These are phyloP conservation scores for Synanceia verrucosa DNA, from an alignment of 2,797 vertebrate genomes.

Conservation along the genomic window DNA sequence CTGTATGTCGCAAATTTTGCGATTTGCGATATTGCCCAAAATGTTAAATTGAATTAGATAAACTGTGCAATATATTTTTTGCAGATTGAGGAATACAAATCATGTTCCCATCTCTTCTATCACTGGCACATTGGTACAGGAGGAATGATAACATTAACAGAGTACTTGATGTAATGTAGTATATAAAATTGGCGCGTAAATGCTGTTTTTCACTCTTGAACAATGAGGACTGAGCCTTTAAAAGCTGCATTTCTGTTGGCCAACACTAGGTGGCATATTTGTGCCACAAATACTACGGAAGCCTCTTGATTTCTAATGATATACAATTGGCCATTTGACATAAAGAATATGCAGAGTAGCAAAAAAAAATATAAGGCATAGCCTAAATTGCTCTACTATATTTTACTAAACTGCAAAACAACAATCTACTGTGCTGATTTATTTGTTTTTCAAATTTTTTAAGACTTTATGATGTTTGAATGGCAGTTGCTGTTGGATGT, in stretches of 20 bases:
- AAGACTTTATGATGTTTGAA: slow-evolving; percentile 10
- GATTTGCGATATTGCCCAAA: no score
- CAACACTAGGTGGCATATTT: slow-evolving; percentile 71
- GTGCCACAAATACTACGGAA: slow-evolving; percentile 26
- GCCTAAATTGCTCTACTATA: background rate
- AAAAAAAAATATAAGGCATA: background rate
- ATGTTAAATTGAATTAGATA: no score
- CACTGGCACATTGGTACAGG: background rate
- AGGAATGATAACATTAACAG: slow-evolving; percentile 3
- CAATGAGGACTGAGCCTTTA: slow-evolving; percentile 21
- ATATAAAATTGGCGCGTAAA: background rate
- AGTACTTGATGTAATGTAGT: background rate
- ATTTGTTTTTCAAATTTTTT: background rate
- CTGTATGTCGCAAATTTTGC: no score
- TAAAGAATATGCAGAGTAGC: background rate
- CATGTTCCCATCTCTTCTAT: background rate
- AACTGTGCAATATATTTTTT: background rate
- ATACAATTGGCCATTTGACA: slow-evolving; percentile 1
- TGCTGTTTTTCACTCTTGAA: background rate
- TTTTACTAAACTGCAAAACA: background rate
- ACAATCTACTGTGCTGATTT: background rate
- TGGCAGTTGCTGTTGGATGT: slow-evolving; percentile 31
- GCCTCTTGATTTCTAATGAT: background rate
- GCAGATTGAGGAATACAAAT: background rate
- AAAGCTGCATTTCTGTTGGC: slow-evolving; percentile 46